A percentile compares a stretch with the other conserved stretches of the same genome.
phyloP scores from a whole-genome alignment of 2,797 vertebrate genomes.

The Brachyrhaphis roseni region DNA sequence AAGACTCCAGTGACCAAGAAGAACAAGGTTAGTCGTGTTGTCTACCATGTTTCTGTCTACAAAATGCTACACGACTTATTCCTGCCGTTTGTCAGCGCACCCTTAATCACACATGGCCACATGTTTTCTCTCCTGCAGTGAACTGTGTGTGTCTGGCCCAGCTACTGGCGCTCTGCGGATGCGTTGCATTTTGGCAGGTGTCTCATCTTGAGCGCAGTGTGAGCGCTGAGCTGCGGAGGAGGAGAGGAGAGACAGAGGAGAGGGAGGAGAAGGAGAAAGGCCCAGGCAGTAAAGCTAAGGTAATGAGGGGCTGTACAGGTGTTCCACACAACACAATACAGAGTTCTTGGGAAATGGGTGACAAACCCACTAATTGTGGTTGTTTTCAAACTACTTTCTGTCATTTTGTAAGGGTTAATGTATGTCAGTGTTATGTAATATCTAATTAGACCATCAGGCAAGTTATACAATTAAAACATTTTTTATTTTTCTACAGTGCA shows the following conservation, averaged over 20 bases:
- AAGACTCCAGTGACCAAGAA: constrained; percentile 70
- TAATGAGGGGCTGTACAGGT: constrained; percentile 36
- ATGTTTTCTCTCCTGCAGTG: constrained; percentile 70
- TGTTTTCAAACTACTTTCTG: neutral
- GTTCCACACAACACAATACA: neutral
- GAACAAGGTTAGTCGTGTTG: constrained; percentile 50
- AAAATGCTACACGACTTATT: constrained; percentile 1
- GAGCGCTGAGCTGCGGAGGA: constrained; percentile 89
- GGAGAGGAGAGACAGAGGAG: constrained; percentile 87
- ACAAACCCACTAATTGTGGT: neutral
- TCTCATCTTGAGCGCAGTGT: constrained; percentile 91
- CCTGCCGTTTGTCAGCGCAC: neutral
- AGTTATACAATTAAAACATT: neutral
- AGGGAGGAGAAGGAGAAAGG: constrained; percentile 80
- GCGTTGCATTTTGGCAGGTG: constrained; percentile 93
- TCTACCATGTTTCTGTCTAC: neutral
- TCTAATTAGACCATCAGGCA: neutral
- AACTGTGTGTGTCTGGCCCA: constrained; percentile 83
- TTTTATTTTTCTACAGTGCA: neutral
- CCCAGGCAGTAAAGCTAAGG: constrained; percentile 79
- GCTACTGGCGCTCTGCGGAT: constrained; percentile 89
- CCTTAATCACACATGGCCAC: constrained; percentile 14
- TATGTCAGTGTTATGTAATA: neutral
- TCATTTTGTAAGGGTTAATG: neutral
- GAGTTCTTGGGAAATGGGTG: neutral